Percentiles rank a stretch among this genome's conserved stretches.
phyloP scores from a whole-genome alignment of 2,888 invertebrate species.

The Eilema depressum region DNA sequence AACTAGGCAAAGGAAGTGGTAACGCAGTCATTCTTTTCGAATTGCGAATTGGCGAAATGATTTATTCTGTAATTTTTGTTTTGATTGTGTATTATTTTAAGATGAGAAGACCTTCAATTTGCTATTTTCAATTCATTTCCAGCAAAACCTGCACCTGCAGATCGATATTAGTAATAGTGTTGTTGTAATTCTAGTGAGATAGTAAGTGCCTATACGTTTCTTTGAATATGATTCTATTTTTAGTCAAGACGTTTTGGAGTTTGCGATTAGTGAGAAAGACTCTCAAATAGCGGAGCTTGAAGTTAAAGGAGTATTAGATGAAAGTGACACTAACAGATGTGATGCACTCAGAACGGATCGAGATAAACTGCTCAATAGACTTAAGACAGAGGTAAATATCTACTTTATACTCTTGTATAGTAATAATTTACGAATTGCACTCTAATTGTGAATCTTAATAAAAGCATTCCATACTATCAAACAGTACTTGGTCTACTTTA shows the following conservation, averaged over 20 bases:
- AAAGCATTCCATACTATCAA: background rate
- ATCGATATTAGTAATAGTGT: background rate
- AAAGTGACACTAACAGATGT: constrained; percentile 88
- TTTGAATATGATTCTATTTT: constrained; percentile 40
- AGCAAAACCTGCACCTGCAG: background rate
- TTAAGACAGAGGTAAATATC: constrained; percentile 89
- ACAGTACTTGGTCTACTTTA: background rate
- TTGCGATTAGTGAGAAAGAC: constrained; percentile 95
- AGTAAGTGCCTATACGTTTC: background rate
- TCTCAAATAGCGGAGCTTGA: constrained; percentile 94
- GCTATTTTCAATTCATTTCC: background rate
- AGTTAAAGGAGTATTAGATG: constrained; percentile 89
- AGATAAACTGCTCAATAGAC: constrained; percentile 89
- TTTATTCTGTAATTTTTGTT: too few species aligned
- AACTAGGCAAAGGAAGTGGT: too few species aligned
- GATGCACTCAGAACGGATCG: constrained; percentile 90
- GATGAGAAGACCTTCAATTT: too few species aligned
- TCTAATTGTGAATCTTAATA: background rate
- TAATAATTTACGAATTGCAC: background rate
- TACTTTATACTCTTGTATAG: too few species aligned
- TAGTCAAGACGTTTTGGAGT: constrained; percentile 94
- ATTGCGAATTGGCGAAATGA: too few species aligned
- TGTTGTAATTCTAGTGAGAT: background rate
- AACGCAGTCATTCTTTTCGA: too few species aligned
- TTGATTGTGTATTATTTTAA: too few species aligned